Percentiles rank a stretch among this genome's conserved stretches.
Evolutionary conservation across 2,888 invertebrate genomes (phyloP).

Genomic region (Frankliniella fusca): DNA sequence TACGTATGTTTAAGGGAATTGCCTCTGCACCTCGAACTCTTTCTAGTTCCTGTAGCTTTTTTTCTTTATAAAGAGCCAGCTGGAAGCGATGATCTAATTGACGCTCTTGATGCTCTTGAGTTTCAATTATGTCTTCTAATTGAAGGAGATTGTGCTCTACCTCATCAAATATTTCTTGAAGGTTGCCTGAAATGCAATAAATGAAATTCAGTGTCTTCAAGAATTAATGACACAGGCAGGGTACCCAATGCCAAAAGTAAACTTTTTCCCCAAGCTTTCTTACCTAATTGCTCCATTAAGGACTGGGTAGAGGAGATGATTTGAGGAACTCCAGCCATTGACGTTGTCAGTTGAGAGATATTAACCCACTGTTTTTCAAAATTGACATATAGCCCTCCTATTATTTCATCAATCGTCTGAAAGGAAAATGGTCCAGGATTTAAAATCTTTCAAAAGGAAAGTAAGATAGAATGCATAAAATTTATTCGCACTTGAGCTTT

Average conservation of each 20-base stretch:
- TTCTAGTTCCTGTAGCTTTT: slow-evolving; percentile 57
- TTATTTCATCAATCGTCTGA: slow-evolving; percentile 47
- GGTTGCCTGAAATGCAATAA: slow-evolving; percentile 44
- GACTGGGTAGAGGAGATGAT: slow-evolving; percentile 49
- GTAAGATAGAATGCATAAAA: not conserved
- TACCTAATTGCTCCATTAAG: slow-evolving; percentile 51
- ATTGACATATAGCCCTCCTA: slow-evolving; percentile 49
- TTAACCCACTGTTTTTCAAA: slow-evolving; percentile 49
- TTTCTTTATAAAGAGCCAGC: slow-evolving; percentile 64
- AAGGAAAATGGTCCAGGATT: slow-evolving; percentile 25
- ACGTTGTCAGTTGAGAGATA: slow-evolving; percentile 46
- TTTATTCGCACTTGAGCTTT: slow-evolving; percentile 50
- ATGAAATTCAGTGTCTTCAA: slow-evolving; percentile 20
- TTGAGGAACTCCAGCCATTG: slow-evolving; percentile 50
- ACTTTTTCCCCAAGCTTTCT: slow-evolving; percentile 29
- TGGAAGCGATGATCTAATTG: slow-evolving; percentile 69
- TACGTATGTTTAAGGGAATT: not conserved
- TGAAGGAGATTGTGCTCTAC: slow-evolving; percentile 62
- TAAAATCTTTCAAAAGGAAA: not conserved
- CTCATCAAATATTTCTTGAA: slow-evolving; percentile 58
- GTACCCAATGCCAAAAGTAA: not conserved
- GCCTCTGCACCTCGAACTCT: slow-evolving; percentile 52
- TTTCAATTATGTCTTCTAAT: slow-evolving; percentile 66
- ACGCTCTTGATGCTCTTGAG: slow-evolving; percentile 63
- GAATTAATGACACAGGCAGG: slow-evolving; percentile 3